These are phyloP conservation scores for Battus philenor DNA, from an alignment of 1,140 invertebrate species.

Conservation along the genomic window DNA sequence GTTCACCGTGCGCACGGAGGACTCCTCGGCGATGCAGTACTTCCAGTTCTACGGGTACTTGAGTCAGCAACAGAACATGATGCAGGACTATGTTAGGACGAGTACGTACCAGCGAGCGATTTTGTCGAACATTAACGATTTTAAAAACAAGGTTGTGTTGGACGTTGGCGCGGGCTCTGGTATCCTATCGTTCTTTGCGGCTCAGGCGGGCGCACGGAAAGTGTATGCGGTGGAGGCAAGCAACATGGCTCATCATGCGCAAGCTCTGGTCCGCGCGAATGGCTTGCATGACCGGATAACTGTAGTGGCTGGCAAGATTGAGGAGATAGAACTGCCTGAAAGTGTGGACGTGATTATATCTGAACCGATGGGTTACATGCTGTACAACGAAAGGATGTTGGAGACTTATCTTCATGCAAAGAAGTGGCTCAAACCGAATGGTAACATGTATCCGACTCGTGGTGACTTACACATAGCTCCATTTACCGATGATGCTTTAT, in stretches of 20 bases:
- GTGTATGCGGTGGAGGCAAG: slow-evolving; percentile 99
- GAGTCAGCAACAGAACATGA: slow-evolving; percentile 99
- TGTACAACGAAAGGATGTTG: slow-evolving; percentile 99
- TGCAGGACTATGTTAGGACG: slow-evolving; percentile 99
- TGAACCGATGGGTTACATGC: slow-evolving; percentile 99
- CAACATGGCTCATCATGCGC: slow-evolving; percentile 98
- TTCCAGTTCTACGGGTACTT: slow-evolving; percentile 99
- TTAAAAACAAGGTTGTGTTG: slow-evolving; percentile 92
- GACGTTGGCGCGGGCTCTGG: slow-evolving; percentile 98
- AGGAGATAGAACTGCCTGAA: slow-evolving; percentile 97
- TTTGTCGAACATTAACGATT: slow-evolving; percentile 94
- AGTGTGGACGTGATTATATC: slow-evolving; percentile 98
- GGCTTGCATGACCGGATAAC: slow-evolving; percentile 90
- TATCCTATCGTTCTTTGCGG: slow-evolving; percentile 98
- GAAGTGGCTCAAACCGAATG: slow-evolving; percentile 96
- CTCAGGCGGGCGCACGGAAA: slow-evolving; percentile 96
- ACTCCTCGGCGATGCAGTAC: slow-evolving; percentile 98
- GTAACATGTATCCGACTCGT: slow-evolving; percentile 96
- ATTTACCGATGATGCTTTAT: slow-evolving; percentile 98
- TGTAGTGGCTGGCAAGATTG: slow-evolving; percentile 98
- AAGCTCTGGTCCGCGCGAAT: slow-evolving; percentile 93
- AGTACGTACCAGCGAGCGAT: slow-evolving; percentile 99
- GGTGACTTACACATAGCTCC: slow-evolving; percentile 99
- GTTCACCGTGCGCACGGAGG: slow-evolving; percentile 97
- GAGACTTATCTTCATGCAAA: slow-evolving; percentile 99